A percentile compares a stretch with the other conserved stretches of the same genome.
Conservation (phyloP, 2,888 invertebrate genomes). For the Epistrophella euchroma region DNA sequence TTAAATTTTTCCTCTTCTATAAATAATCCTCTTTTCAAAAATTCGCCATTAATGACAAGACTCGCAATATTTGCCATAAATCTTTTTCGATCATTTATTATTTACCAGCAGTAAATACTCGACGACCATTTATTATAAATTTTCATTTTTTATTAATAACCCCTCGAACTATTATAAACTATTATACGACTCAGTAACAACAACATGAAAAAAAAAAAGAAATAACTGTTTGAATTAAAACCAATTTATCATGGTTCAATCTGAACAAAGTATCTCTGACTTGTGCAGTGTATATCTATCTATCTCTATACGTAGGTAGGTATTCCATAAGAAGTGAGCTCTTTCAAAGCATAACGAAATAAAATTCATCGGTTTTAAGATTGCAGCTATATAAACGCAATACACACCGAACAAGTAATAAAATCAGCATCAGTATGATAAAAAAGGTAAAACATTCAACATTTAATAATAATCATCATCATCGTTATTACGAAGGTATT, state of each 20-base stretch:
- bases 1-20: conserved; percentile 1
- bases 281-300: not conserved
- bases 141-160: conserved; percentile 46
- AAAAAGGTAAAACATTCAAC: conserved; percentile 33
- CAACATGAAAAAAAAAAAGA: not conserved
- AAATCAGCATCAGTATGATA: conserved; percentile 45
- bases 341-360: conserved; percentile 41
- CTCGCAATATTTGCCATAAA: conserved; percentile 27
- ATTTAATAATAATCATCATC: conserved; percentile 57
- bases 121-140: conserved; percentile 50
- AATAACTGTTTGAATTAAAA: conserved; percentile 44
- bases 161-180: conserved; percentile 18
- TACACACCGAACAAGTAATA: conserved; percentile 36
- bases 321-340: conserved; percentile 17
- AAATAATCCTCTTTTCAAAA: conserved; percentile 27
- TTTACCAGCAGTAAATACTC: conserved; percentile 46
- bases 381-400: not conserved
- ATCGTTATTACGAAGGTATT: conserved; percentile 34
- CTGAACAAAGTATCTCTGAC: conserved; percentile 24
- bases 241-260: conserved; percentile 66
- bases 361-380: conserved; percentile 33
- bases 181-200: conserved; percentile 15
- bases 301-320: not conserved
- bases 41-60: conserved; percentile 38
- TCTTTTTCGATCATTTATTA: conserved; percentile 44